Conservation (phyloP, 2,113 vertebrate genomes). For the Pelvicachromis taeniatus region DNA sequence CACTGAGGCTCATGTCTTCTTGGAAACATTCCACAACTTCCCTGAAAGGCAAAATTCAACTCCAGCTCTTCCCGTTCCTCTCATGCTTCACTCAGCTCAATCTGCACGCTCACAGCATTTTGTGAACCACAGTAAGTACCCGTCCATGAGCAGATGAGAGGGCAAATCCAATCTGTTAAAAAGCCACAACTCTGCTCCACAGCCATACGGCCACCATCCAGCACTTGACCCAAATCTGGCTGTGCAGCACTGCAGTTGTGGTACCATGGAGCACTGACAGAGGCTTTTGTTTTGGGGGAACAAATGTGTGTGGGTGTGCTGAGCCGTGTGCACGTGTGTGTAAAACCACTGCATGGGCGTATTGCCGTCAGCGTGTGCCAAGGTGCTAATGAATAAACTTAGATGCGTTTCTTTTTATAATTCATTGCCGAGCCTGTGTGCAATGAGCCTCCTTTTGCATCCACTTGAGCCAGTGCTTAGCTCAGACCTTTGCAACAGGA, state of each 20-base stretch:
- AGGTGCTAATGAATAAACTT: not conserved
- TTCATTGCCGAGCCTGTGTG: not conserved
- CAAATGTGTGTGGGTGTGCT: not conserved
- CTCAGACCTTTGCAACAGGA: not conserved
- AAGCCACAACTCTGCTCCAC: conserved; percentile 40
- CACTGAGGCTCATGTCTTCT: not conserved
- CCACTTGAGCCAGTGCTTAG: not conserved
- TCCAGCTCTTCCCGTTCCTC: not conserved
- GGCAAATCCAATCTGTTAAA: conserved; percentile 62
- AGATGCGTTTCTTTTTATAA: not conserved
- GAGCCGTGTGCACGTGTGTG: not conserved
- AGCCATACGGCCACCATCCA: conserved; percentile 26
- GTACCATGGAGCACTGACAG: not conserved
- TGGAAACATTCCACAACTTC: not conserved
- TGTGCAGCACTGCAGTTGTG: not conserved
- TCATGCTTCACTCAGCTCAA: not conserved
- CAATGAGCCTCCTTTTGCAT: not conserved
- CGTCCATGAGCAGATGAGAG: conserved; percentile 32
- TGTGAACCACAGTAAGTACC: conserved; percentile 17
- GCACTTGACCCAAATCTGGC: conserved; percentile 55
- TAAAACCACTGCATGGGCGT: not conserved
- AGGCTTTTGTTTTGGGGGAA: conserved; percentile 13
- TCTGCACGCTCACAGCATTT: conserved; percentile 12
- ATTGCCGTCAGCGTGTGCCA: not conserved
- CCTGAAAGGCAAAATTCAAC: not conserved